phyloP scores from a whole-genome alignment of 2,888 invertebrate genomes.

The Lycaena phlaeas region DNA sequence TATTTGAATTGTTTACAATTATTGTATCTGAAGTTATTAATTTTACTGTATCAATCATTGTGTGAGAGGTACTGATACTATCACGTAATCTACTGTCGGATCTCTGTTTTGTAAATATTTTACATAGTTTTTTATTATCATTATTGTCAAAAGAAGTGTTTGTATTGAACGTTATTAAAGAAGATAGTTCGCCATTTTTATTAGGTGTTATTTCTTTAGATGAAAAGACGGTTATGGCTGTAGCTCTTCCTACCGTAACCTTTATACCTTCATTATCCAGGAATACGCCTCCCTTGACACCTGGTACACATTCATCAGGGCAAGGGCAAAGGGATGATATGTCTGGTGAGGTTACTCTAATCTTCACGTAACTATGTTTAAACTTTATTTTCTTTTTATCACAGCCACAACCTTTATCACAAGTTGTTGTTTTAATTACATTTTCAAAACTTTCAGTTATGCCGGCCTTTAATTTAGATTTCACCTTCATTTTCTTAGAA shows the following conservation, averaged over 20 bases:
- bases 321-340: constrained; percentile 44
- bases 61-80: too few species aligned
- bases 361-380: constrained; percentile 51
- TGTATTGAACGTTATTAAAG: background rate
- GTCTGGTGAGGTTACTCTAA: constrained; percentile 48
- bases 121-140: background rate
- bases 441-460: constrained; percentile 36
- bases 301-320: constrained; percentile 43
- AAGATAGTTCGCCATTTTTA: background rate
- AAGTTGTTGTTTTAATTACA: constrained; percentile 40
- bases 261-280: constrained; percentile 48
- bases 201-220: constrained; percentile 15
- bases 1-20: too few species aligned
- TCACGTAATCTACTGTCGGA: too few species aligned
- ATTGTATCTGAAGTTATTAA: background rate
- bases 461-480: constrained; percentile 27
- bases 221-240: constrained; percentile 28
- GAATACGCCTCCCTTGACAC: constrained; percentile 40
- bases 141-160: background rate
- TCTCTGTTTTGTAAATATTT: too few species aligned
- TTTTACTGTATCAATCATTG: too few species aligned
- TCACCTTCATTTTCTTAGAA: constrained; percentile 29
- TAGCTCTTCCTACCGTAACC: constrained; percentile 43
- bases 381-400: constrained; percentile 52
- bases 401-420: constrained; percentile 47